Percentiles rank a stretch among this genome's conserved stretches.
Conservation (phyloP, 2,888 invertebrate species). For the Watsonalla binaria region DNA sequence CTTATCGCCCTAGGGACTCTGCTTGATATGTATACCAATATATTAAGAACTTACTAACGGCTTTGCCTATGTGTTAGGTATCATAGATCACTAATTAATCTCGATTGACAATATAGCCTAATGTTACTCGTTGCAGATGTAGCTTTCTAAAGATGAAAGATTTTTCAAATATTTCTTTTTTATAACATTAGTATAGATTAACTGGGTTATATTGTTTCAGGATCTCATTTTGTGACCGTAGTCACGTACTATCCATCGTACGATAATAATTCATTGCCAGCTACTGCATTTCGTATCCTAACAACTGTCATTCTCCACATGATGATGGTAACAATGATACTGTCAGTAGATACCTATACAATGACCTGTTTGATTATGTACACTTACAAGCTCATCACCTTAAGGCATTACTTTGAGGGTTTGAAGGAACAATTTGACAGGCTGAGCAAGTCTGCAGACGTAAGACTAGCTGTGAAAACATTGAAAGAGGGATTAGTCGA, state of each 20-base stretch:
- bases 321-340: constrained; percentile 56
- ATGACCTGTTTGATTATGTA: constrained; percentile 57
- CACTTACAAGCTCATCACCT: constrained; percentile 64
- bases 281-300: constrained; percentile 37
- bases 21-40: too few species aligned
- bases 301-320: constrained; percentile 40
- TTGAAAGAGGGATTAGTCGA: constrained; percentile 46
- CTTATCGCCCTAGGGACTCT: too few species aligned
- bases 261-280: constrained; percentile 43
- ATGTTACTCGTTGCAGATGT: too few species aligned
- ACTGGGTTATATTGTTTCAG: constrained; percentile 30
- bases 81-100: too few species aligned
- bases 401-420: constrained; percentile 54
- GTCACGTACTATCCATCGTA: constrained; percentile 60
- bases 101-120: too few species aligned
- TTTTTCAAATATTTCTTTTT: too few species aligned
- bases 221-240: constrained; percentile 56
- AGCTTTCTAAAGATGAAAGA: too few species aligned
- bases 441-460: constrained; percentile 28
- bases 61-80: too few species aligned
- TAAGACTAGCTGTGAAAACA: constrained; percentile 35
- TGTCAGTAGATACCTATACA: constrained; percentile 51
- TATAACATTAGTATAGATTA: too few species aligned
- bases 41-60: too few species aligned
- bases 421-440: constrained; percentile 39